phyloP scores from a whole-genome alignment of 2,797 vertebrate species.

The Hoplostethus atlanticus region DNA sequence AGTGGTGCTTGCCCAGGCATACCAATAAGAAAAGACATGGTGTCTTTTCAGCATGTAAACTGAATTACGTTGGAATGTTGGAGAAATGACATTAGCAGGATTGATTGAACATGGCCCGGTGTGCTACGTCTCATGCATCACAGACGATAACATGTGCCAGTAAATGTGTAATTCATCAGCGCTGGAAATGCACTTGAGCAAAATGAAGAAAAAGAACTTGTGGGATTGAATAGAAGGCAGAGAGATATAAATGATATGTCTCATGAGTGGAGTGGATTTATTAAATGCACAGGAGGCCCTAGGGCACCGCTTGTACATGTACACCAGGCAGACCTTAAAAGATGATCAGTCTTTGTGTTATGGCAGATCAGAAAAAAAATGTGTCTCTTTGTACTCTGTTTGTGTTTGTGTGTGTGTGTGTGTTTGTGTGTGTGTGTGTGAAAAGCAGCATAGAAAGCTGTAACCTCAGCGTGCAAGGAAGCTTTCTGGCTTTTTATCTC shows the following conservation, averaged over 20 bases:
- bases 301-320: not conserved
- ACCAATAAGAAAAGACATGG: not conserved
- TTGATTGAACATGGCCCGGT: constrained; percentile 1
- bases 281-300: constrained; percentile 1
- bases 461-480: not conserved
- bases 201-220: not conserved
- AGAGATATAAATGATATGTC: not conserved
- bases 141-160: not conserved
- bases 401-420: not conserved
- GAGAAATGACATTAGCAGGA: not conserved
- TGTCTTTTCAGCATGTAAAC: not conserved
- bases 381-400: constrained; percentile 17
- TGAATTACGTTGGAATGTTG: not conserved
- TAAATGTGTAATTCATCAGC: not conserved
- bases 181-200: not conserved
- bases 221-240: not conserved
- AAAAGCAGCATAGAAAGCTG: not conserved
- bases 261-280: constrained; percentile 9
- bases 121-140: not conserved
- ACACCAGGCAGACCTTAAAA: not conserved
- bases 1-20: not conserved
- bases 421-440: not conserved
- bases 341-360: constrained; percentile 1
- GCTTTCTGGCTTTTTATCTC: not conserved
- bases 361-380: constrained; percentile 23